Evolutionary conservation across 2,888 invertebrate species (phyloP), one percentile per base, ranked within the genome.

Genomic region (Cosmopolites sordidus): DNA sequence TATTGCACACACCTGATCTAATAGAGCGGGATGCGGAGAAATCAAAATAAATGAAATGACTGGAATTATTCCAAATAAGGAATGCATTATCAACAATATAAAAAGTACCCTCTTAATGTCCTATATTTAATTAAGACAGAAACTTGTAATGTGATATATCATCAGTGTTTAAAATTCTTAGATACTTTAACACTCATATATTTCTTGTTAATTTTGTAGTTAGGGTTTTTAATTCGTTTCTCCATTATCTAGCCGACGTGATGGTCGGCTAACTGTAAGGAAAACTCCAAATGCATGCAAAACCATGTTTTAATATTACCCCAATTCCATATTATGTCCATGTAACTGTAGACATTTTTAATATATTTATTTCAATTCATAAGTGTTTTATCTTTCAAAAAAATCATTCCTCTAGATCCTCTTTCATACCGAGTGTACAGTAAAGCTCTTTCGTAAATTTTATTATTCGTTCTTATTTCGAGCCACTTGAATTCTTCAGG

Each of bases 231-330:
- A 15, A 44, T 51, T 16, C n/a, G 14, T 46, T 51, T 51, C 27
- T 51, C 51, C 22, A 51, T 37, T 51, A 51, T 29, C 29, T 12
- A 30, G 42, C 30, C 43, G 46, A 46, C 46, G 6, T 38, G 16
- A 29, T 16, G 16, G 46, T 55, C 47, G 48, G 29, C 44, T 44
- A 63, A 62, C 63, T 63, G 68, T 68, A 68, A 68, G 68, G 67
- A 63, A 64, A 67, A 67, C 67, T 67, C 68, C 67, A 68, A 67
- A 42, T 56, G 51, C 51, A 56, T 56, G 56, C 45, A 14, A 54
- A 29, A 33, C 12, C 38, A 45, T 40, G 16, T 45, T 51, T 50
- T 27, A 45, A 40, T 33, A 40, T 33, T 40, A 29, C 40, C 27
- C 38, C 41, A 41, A 52, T 52, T 52, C 40, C 52, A 52, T 52